Evolutionary conservation across 2,797 vertebrate genomes (phyloP).

Genomic region (Peromyscus eremicus): DNA sequence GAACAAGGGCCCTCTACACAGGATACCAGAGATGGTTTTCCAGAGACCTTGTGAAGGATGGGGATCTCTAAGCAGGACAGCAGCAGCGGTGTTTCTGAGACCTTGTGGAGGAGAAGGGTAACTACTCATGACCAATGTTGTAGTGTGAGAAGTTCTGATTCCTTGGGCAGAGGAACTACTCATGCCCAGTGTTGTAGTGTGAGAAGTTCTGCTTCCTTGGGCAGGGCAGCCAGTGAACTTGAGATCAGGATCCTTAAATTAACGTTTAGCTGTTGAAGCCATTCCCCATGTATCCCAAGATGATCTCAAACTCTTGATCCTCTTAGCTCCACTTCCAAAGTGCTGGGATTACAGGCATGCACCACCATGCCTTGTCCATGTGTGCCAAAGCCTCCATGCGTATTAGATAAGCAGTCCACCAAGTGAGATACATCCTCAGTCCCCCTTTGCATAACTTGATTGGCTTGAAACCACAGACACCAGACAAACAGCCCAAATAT

Average conservation of each 20-base stretch:
- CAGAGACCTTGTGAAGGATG: too few relatives aligned
- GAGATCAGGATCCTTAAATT: neutral
- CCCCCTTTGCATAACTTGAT: neutral
- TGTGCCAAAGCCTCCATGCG: neutral
- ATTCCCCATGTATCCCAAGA: too few relatives aligned
- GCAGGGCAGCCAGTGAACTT: too few relatives aligned
- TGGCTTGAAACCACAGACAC: neutral
- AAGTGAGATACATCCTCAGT: neutral
- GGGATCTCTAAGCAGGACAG: neutral
- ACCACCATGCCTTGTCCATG: neutral
- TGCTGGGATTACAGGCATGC: too few relatives aligned
- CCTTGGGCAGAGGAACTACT: neutral
- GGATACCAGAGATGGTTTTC: neutral
- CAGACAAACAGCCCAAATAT: neutral
- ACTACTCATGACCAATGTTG: neutral
- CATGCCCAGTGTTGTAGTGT: neutral
- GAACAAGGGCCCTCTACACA: accelerated
- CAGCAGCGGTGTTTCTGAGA: neutral
- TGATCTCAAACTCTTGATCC: too few relatives aligned
- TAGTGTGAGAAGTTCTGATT: neutral
- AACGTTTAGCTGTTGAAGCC: neutral
- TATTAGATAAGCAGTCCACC: neutral
- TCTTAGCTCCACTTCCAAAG: neutral
- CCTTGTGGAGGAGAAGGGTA: neutral
- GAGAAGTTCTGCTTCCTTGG: neutral